Base-by-base conservation (phyloP, 2,888 invertebrate species). In the Eudasyphora cyanicolor region DNA sequence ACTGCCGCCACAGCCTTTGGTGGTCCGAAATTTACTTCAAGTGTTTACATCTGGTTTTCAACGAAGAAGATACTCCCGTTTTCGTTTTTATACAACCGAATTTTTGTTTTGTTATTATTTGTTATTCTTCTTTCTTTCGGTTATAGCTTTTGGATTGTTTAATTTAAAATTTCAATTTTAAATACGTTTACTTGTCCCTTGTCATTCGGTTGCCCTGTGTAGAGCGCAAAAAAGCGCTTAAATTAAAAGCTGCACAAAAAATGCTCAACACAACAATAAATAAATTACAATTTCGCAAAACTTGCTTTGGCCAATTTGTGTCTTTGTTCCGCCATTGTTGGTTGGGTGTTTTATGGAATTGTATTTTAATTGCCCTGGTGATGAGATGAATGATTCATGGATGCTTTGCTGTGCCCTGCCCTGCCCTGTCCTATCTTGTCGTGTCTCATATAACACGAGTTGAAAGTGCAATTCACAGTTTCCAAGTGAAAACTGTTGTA, bases 31-130 rank as follows among this genome's bases (percentile, higher is more conserved):
- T 80, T 80, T 70, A 76, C 81, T 76, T 80, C 27, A 73, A 81
- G 64, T 77, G 77, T 80, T 84, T 81, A 81, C 84, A 79, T 85
- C 82, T 82, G 78, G 71, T 82, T 78, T 80, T 71, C 38, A 42
- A 60, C n/a, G 38, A 32, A 32, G 54, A 35, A 45, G 64, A 51
- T 45, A 76, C 67, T 82, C 71, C 67, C 69, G 45, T 38, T 71
- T 74, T 49, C 75, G 4, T 69, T 62, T 45, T 21, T 76, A 27
- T 76, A 45, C n/a, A 45, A n/a, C 45, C n/a, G 14, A 45, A 45
- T 14, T n/a, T n/a, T n/a, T 8, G 38, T 38, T 8, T 14, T 38
- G 38, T 38, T 14, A 38, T 12, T 14, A 3, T n/a, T 12, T 45
- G n/a, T 45, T 45, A n/a, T n/a, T 45, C n/a, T n/a, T n/a, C 6